Conservation (phyloP, 2,888 invertebrate species). For the Crematogaster levior region DNA sequence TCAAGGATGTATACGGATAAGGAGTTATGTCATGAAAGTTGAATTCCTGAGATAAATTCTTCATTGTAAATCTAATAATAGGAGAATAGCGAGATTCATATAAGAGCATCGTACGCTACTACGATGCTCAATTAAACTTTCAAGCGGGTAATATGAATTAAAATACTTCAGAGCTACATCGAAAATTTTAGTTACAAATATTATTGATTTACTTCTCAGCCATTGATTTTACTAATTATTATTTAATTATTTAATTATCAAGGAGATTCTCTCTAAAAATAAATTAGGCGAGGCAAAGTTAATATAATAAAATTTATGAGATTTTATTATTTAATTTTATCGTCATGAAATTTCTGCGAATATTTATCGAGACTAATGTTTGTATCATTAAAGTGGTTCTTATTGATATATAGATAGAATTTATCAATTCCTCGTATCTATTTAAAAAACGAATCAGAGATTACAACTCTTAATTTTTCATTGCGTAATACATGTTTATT, state of each 20-base stretch:
- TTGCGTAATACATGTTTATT: neutral
- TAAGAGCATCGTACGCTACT: neutral
- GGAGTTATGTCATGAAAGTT: conserved; percentile 11
- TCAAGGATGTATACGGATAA: neutral
- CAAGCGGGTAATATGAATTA: neutral
- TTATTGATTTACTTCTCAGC: neutral
- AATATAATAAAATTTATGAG: neutral
- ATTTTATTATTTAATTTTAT: neutral
- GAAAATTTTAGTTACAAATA: conserved; percentile 1
- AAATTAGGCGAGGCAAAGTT: neutral
- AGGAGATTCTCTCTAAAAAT: neutral
- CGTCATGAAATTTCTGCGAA: neutral
- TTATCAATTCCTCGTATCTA: neutral
- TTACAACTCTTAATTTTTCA: neutral
- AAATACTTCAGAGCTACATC: neutral
- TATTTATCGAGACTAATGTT: neutral
- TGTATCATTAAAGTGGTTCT: neutral
- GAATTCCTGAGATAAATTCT: conserved; percentile 9
- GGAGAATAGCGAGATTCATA: neutral
- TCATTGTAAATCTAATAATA: neutral
- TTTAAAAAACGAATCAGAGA: neutral
- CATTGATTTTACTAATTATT: neutral
- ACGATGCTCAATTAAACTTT: conserved; percentile 5
- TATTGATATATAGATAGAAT: neutral
- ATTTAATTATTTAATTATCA: neutral